A percentile compares a stretch with the other conserved stretches of the same genome.
phyloP scores from a whole-genome alignment of 2,113 vertebrate genomes.

The Oceanodroma tethys region DNA sequence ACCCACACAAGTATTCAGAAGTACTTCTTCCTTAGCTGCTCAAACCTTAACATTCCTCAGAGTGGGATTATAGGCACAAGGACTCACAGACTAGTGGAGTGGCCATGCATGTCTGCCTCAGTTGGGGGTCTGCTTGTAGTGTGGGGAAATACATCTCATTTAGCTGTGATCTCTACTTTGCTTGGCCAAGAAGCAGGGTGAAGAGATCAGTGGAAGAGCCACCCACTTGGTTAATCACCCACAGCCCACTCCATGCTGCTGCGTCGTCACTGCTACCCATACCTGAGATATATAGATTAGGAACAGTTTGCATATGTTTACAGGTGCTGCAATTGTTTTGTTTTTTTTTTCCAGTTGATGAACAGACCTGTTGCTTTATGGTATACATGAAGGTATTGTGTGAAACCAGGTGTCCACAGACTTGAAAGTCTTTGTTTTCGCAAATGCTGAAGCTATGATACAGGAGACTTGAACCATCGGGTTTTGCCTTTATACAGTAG shows the following conservation, averaged over 20 bases:
- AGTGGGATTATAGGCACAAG: neutral
- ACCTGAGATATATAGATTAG: conserved; percentile 11
- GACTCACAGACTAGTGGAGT: neutral
- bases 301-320: conserved; percentile 13
- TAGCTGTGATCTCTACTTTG: conserved; percentile 7
- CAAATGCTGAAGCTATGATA: neutral
- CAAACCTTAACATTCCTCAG: neutral
- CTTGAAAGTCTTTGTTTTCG: neutral
- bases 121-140: neutral
- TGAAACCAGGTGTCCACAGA: neutral
- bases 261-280: neutral
- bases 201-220: conserved; percentile 9
- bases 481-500: neutral
- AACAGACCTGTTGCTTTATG: neutral
- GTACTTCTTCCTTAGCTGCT: neutral
- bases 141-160: neutral
- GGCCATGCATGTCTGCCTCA: neutral
- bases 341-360: neutral
- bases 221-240: neutral
- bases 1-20: neutral
- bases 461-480: rapidly evolving
- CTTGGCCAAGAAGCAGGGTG: conserved; percentile 21
- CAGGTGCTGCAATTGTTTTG: neutral
- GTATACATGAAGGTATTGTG: neutral
- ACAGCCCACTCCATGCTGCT: neutral